These are phyloP conservation scores for Drosophila burlai DNA, from an alignment of 1,140 invertebrate species.

Conservation along the genomic window DNA sequence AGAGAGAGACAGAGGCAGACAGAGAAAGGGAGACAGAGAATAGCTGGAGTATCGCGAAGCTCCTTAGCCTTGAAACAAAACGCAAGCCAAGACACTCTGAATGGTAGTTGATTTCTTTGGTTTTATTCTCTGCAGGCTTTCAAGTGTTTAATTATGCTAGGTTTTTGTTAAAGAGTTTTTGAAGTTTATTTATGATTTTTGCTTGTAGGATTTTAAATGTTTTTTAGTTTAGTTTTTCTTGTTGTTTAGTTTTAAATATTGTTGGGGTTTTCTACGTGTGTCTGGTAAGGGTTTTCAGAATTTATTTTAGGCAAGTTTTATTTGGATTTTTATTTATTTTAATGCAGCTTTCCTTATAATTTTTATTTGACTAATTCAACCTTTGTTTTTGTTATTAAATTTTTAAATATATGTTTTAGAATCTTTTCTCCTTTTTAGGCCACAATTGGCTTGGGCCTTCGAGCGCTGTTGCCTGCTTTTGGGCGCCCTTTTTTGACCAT, in stretches of 20 bases:
- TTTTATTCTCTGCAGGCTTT: neutral
- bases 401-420: neutral
- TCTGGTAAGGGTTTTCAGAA: neutral
- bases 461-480: constrained; percentile 27
- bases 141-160: neutral
- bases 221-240: no score
- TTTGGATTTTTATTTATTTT: neutral
- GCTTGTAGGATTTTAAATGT: neutral
- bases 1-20: neutral
- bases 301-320: no score
- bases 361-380: neutral
- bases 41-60: constrained; percentile 33
- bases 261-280: neutral
- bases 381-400: neutral
- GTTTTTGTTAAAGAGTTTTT: neutral
- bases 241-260: neutral
- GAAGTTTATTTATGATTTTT: neutral
- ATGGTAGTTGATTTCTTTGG: neutral
- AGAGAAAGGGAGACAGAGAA: constrained; percentile 18
- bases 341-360: no score
- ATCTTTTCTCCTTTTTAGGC: neutral
- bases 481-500: constrained; percentile 10
- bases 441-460: neutral
- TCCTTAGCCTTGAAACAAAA: constrained; percentile 66
- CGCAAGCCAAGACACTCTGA: constrained; percentile 8